These are phyloP conservation scores for Capitulum mitella DNA, from an alignment of 2,888 invertebrate species.

Conservation along the genomic window DNA sequence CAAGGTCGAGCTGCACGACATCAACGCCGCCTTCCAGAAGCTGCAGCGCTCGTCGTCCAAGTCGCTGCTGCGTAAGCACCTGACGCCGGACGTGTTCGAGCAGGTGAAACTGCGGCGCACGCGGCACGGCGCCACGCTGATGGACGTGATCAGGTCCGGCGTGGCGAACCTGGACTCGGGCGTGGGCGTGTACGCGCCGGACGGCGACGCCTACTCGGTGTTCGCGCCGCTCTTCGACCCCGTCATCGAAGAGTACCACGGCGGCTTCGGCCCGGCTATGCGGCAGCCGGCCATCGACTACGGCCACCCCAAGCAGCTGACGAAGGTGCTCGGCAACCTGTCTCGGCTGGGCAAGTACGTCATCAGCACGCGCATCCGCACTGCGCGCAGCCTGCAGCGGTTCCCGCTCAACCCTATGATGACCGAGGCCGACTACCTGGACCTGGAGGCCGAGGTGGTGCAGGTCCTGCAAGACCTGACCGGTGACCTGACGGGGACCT, in stretches of 20 bases:
- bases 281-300: constrained; percentile 45
- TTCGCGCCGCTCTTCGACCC: constrained; percentile 76
- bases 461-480: constrained; percentile 51
- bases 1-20: constrained; percentile 27
- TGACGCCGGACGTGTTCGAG: constrained; percentile 65
- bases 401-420: constrained; percentile 94
- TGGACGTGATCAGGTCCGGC: constrained; percentile 83
- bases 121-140: constrained; percentile 73
- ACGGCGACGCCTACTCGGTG: constrained; percentile 74
- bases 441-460: constrained; percentile 42
- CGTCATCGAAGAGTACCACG: constrained; percentile 50
- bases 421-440: constrained; percentile 40
- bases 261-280: constrained; percentile 28
- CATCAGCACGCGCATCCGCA: constrained; percentile 90
- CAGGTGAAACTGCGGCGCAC: constrained; percentile 66
- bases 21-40: constrained; percentile 32
- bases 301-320: constrained; percentile 40
- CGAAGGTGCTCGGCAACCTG: constrained; percentile 50
- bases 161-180: constrained; percentile 61
- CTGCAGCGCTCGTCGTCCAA: constrained; percentile 37
- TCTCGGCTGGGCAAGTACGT: constrained; percentile 66
- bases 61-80: constrained; percentile 58
- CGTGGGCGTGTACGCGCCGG: constrained; percentile 71
- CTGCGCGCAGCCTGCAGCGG: constrained; percentile 76
- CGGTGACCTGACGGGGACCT: constrained; percentile 86